Conservation (phyloP, 2,888 invertebrate species). For the Vandiemenella viatica region DNA sequence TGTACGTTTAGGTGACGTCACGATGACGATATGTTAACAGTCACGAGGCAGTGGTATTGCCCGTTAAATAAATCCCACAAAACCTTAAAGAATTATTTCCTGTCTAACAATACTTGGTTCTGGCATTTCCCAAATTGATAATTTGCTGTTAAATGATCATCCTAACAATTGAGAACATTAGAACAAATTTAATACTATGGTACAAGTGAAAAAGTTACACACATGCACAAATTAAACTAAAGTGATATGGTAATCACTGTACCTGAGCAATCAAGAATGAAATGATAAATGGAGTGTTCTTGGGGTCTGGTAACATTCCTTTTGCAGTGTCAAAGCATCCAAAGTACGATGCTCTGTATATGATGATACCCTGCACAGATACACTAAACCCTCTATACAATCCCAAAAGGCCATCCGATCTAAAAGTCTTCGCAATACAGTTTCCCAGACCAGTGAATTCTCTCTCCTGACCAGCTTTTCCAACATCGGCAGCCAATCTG, state of each 20-base stretch:
- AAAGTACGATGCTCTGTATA: constrained; percentile 35
- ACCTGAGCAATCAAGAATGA: constrained; percentile 28
- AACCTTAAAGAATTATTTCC: no score
- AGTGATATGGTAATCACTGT: neutral
- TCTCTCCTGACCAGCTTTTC: constrained; percentile 25
- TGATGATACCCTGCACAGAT: no score
- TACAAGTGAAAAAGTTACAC: neutral
- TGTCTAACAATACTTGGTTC: no score
- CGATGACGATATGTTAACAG: no score
- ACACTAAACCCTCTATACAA: constrained; percentile 34
- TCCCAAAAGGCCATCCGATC: constrained; percentile 31
- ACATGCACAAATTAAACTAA: neutral
- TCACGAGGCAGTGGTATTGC: no score
- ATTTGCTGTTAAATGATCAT: no score
- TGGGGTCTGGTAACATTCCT: constrained; percentile 29
- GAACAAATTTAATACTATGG: no score
- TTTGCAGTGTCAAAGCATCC: constrained; percentile 35
- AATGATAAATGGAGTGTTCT: constrained; percentile 28
- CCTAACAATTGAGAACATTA: neutral
- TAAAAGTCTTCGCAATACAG: constrained; percentile 31
- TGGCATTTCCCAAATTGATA: no score
- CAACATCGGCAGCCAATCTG: constrained; percentile 27
- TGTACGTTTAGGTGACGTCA: no score
- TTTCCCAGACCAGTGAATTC: constrained; percentile 36
- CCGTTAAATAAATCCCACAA: no score